phyloP scores from a whole-genome alignment of 2,797 vertebrate species.

The Eupleurogrammus muticus region DNA sequence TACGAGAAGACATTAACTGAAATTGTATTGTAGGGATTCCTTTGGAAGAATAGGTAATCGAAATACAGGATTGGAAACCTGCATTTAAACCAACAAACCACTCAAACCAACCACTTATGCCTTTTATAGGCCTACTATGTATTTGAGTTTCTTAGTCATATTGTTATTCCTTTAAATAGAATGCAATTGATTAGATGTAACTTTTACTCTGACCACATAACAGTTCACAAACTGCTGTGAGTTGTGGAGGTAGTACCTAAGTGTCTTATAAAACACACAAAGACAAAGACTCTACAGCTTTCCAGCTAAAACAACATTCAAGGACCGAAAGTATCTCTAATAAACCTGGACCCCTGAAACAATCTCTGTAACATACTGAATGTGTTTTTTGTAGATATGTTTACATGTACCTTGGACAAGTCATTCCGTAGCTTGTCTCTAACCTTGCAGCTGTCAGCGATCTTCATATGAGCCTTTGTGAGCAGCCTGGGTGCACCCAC shows the following conservation, averaged over 20 bases:
- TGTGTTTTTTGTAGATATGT: slow-evolving; percentile 15
- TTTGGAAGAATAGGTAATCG: neutral
- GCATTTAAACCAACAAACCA: too few relatives aligned
- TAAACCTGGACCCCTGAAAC: neutral
- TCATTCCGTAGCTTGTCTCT: slow-evolving; percentile 84
- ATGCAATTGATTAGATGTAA: neutral
- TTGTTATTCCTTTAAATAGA: neutral
- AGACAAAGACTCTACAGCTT: slow-evolving; percentile 19
- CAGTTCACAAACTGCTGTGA: slow-evolving; percentile 17
- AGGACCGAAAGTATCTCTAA: neutral
- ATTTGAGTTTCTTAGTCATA: neutral
- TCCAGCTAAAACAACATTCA: slow-evolving; percentile 16
- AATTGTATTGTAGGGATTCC: neutral
- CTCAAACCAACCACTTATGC: too few relatives aligned
- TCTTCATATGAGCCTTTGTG: slow-evolving; percentile 85
- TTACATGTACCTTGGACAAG: slow-evolving; percentile 74
- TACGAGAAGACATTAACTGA: neutral
- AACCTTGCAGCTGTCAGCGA: slow-evolving; percentile 79
- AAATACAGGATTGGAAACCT: neutral
- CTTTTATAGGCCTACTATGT: neutral
- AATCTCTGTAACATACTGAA: neutral
- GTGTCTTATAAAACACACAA: slow-evolving; percentile 22
- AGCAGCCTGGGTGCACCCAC: slow-evolving; percentile 79
- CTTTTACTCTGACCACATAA: neutral
- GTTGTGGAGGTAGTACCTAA: neutral